Evolutionary conservation across 2,797 vertebrate species (phyloP).

Genomic region (Oreortyx pictus): DNA sequence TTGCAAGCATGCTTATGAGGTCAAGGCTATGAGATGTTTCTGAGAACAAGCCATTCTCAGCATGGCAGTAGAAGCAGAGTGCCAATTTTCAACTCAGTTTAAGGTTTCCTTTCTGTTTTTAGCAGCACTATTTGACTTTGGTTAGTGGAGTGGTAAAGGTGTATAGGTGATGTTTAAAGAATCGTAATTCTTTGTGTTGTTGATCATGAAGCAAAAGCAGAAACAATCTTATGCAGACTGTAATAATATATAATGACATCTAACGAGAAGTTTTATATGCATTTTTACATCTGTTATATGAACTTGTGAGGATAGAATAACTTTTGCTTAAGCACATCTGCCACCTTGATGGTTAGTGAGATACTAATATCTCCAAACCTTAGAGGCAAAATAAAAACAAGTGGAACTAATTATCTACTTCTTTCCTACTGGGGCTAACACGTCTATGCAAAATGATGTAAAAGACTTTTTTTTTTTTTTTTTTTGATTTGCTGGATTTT

Average conservation of each 20-base stretch:
- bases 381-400: background rate
- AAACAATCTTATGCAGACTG: background rate
- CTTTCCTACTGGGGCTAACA: background rate
- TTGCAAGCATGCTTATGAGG: background rate
- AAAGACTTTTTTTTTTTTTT: background rate
- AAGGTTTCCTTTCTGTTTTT: background rate
- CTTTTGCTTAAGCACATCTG: background rate
- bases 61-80: background rate
- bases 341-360: background rate
- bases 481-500: background rate
- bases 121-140: background rate
- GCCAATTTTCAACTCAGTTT: background rate
- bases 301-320: background rate
- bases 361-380: background rate
- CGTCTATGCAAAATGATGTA: background rate
- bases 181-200: background rate
- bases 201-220: background rate
- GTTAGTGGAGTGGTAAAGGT: fast-evolving
- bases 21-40: fast-evolving
- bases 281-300: background rate
- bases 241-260: background rate
- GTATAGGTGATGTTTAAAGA: background rate
- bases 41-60: background rate
- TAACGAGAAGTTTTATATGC: background rate
- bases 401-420: background rate